Evolutionary conservation across 1,140 invertebrate species (phyloP), one percentile per base, ranked within the genome.

Genomic region (Drosophila baimaii): DNA sequence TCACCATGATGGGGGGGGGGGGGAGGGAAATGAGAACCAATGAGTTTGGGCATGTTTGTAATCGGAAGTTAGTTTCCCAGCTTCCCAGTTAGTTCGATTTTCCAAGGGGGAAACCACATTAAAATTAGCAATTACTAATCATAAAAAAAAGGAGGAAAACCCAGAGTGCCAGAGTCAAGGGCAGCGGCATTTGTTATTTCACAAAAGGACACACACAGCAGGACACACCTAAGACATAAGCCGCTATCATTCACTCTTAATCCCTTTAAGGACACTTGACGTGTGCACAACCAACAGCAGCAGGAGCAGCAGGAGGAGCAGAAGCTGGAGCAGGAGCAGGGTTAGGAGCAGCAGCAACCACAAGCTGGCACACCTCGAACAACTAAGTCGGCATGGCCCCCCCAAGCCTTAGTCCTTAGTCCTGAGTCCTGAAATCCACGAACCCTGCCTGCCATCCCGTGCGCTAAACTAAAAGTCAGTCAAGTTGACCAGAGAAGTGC

Each of bases 201-300:
- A 73, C 68, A 81, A 80, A 80, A 78, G 66, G 77, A 74, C 29
- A 33, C 31, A 33, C 12, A 33, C 49, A 71, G 65, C 69, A n/a
- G 77, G 84, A 84, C 84, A 84, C 84, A 89, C 84, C 84, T 76
- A 81, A 78, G 84, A 81, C 80, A 89, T 89, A 89, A 89, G 84
- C 84, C 81, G 80, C 84, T 89, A 89, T 89, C 84, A 89, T 84
- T 89, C 84, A 84, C 81, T 71, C 74, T 79, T 89, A 89, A 89
- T 89, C 84, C 84, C 80, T 89, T 89, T 89, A 89, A 89, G 84
- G 84, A 88, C 77, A 88, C 84, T 88, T 88, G 84, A 88, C 77
- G 84, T 88, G 80, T 71, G 72, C 74, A 62, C 63, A 41, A 52
- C 54, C 62, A 71, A 29, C 66, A 47, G 13, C 54, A 70, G 25